Evolutionary conservation across 1,140 invertebrate species (phyloP).

Genomic region (Lithobius niger): DNA sequence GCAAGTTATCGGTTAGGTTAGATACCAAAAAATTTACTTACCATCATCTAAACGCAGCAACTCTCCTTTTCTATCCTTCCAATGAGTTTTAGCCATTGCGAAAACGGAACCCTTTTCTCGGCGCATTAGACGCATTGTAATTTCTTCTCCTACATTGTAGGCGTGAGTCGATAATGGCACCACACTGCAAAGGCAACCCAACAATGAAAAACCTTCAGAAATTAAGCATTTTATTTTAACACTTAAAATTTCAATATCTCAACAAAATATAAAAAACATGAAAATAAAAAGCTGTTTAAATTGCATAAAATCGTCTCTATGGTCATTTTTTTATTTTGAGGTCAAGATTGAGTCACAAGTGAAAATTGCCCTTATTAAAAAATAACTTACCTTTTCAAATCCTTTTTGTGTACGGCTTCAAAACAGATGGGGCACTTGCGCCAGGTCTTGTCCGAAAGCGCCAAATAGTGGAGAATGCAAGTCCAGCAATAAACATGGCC

Average conservation of each 20-base stretch:
- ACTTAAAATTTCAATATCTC: neutral
- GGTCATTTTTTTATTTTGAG: too few relatives aligned
- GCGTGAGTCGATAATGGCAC: conserved; percentile 40
- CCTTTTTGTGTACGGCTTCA: conserved; percentile 54
- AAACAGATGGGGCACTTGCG: conserved; percentile 78
- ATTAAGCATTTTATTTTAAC: conserved; percentile 1
- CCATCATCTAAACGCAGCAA: conserved; percentile 13
- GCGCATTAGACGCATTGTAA: conserved; percentile 76
- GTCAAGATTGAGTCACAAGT: neutral
- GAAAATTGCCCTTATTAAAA: neutral
- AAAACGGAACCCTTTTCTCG: conserved; percentile 60
- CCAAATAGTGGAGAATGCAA: conserved; percentile 84
- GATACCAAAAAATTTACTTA: conserved; percentile 20
- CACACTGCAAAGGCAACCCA: conserved; percentile 38
- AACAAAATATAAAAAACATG: conserved; percentile 11
- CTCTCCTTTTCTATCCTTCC: conserved; percentile 2
- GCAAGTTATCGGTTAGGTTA: conserved; percentile 19
- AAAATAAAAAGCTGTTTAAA: neutral
- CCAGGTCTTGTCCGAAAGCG: conserved; percentile 61
- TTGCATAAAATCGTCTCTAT: neutral
- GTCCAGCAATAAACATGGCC: conserved; percentile 94
- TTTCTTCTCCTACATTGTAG: conserved; percentile 49
- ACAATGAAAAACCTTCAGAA: conserved; percentile 4
- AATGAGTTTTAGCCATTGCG: conserved; percentile 40
- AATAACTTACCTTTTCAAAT: conserved; percentile 60